Evolutionary conservation across 2,797 vertebrate species (phyloP).

Genomic region (Periophthalmus magnuspinnatus): DNA sequence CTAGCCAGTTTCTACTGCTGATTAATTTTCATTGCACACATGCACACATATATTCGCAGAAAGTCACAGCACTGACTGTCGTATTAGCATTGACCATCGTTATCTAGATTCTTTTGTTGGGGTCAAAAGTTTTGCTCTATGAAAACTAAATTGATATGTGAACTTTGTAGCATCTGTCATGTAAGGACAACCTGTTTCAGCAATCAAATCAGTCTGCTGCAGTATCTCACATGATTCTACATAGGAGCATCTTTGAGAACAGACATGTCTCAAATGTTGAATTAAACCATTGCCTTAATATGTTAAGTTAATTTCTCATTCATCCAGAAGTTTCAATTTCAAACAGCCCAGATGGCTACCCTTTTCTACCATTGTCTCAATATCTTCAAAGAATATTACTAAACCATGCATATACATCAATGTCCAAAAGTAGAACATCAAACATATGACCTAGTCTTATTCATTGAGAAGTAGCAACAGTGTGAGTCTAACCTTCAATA

Average conservation of each 20-base stretch:
- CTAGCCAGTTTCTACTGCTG: too few relatives aligned
- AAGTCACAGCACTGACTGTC: neutral
- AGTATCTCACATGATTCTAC: constrained; percentile 11
- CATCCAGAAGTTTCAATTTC: neutral
- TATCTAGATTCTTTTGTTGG: neutral
- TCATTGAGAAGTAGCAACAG: neutral
- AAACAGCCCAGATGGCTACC: neutral
- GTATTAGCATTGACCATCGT: too few relatives aligned
- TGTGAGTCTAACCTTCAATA: constrained; percentile 65
- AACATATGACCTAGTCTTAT: neutral
- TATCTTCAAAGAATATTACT: neutral
- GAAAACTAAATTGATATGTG: neutral
- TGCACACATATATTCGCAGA: too few relatives aligned
- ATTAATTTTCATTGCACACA: too few relatives aligned
- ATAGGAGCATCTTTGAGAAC: neutral
- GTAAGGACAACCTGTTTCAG: neutral
- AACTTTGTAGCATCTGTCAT: neutral
- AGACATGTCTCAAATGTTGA: neutral
- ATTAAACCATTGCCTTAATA: neutral
- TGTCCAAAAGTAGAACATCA: neutral
- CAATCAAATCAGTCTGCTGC: constrained; percentile 9
- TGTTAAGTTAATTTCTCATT: neutral
- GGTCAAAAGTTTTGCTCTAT: neutral
- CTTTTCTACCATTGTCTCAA: neutral
- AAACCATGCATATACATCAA: neutral